Percentiles rank a stretch among this genome's conserved stretches.
These are phyloP conservation scores for Nomada lathburiana DNA, from an alignment of 2,888 invertebrate species.

Conservation along the genomic window DNA sequence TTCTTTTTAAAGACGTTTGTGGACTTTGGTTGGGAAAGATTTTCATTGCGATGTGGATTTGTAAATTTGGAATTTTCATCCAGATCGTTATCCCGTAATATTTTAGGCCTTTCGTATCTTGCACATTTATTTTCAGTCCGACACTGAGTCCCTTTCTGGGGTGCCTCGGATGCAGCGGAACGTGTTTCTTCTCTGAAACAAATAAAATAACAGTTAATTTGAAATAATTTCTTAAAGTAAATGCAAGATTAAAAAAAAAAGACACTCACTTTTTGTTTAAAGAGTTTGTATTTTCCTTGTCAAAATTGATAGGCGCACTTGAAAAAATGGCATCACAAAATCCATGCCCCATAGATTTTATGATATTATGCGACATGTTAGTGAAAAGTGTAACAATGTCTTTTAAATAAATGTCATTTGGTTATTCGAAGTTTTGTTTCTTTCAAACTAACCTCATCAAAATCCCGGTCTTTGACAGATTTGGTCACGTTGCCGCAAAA, in stretches of 20 bases:
- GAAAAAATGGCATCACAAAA: slow-evolving; percentile 82
- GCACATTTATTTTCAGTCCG: slow-evolving; percentile 30
- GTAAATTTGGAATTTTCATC: slow-evolving; percentile 37
- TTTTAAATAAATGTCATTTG: slow-evolving; percentile 11
- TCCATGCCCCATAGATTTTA: slow-evolving; percentile 69
- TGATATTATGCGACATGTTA: slow-evolving; percentile 71
- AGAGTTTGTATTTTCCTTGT: slow-evolving; percentile 72
- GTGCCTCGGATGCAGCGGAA: slow-evolving; percentile 7
- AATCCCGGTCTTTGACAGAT: slow-evolving; percentile 31
- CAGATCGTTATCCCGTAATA: slow-evolving; percentile 48
- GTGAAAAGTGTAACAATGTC: slow-evolving; percentile 1
- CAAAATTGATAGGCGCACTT: slow-evolving; percentile 75
- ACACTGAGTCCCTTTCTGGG: slow-evolving; percentile 22
- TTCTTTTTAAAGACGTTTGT: slow-evolving; percentile 64
- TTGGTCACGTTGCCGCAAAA: background rate
- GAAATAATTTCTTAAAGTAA: background rate
- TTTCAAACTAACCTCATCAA: slow-evolving; percentile 44
- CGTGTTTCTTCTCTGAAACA: slow-evolving; percentile 46
- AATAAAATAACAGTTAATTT: background rate
- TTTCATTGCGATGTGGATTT: slow-evolving; percentile 32
- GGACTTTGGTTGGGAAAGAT: slow-evolving; percentile 67
- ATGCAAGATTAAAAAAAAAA: background rate
- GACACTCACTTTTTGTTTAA: slow-evolving; percentile 73
- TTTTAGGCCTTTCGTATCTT: slow-evolving; percentile 42
- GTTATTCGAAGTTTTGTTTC: slow-evolving; percentile 29